Evolutionary conservation across 2,888 invertebrate genomes (phyloP), one percentile per base, ranked within the genome.

Genomic region (Saturnia pavonia): DNA sequence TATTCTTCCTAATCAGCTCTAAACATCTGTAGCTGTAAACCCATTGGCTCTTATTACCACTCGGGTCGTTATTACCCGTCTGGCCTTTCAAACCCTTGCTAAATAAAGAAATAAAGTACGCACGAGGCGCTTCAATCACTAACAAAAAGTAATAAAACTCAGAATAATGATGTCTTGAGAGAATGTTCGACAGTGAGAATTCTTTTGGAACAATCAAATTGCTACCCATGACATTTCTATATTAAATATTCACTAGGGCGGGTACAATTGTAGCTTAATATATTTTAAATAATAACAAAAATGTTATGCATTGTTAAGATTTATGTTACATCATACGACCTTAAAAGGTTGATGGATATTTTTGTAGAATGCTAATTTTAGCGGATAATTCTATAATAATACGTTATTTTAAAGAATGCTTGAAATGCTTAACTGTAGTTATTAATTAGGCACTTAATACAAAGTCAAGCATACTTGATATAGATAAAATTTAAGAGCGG

Each of bases 21-120:
- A 74, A 75, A 75, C 75, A 74, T 74, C 76, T 70, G 76, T 72
- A 70, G 69, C 73, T 74, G 76, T 75, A 75, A 78, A 77, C 74
- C 73, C 77, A 76, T 76, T 76, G 74, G 74, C 67, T 74, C 72
- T 73, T 77, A 76, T 74, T 75, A 77, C 75, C 72, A 74, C 68
- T 45, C 45, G 63, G 68, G 60, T 27, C 48, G 45, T 63, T 34
- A 42, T 68, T 68, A 70, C 70, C 27, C 43, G 48, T 74, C 74
- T 72, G 73, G 74, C 74, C 74, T 74, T 77, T 77, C 76, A 68
- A 74, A 72, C 74, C 74, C 72, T 75, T 74, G 74, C 76, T 76
- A 77, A 78, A 78, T 75, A 76, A 77, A 76, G 74, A 77, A 78
- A 77, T 77, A 76, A 78, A 76, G 78, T 72, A 73, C 72, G 72